phyloP scores from a whole-genome alignment of 1,140 invertebrate species.

The Anagrus nilaparvatae region DNA sequence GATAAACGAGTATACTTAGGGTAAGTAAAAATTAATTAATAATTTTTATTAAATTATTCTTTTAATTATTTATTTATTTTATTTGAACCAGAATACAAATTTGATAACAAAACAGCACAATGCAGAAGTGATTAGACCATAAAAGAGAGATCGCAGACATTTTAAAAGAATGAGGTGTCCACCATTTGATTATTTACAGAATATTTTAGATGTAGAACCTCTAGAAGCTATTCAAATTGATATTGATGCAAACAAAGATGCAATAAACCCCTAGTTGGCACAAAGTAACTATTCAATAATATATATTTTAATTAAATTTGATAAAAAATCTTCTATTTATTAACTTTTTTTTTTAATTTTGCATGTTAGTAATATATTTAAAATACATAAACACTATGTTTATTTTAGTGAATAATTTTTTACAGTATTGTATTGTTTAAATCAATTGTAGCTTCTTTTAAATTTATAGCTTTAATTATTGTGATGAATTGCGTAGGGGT shows the following conservation, averaged over 20 bases:
- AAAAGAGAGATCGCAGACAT: conserved; percentile 96
- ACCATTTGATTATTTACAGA: conserved; percentile 99
- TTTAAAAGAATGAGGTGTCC: conserved; percentile 99
- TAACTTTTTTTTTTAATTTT: too few relatives aligned
- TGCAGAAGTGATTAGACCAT: conserved; percentile 98
- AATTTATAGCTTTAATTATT: conserved; percentile 4
- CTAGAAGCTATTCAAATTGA: conserved; percentile 99
- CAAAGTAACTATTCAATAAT: conserved; percentile 47
- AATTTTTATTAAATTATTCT: conserved; percentile 1
- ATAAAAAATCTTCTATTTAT: too few relatives aligned
- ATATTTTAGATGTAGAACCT: conserved; percentile 97
- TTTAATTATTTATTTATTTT: conserved; percentile 90
- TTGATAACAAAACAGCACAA: conserved; percentile 96
- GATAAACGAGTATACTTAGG: conserved; percentile 98
- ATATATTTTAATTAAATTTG: conserved; percentile 1
- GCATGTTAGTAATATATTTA: too few relatives aligned
- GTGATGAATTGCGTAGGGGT: conserved; percentile 62
- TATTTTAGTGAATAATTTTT: too few relatives aligned
- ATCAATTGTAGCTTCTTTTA: too few relatives aligned
- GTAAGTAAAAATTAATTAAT: too few relatives aligned
- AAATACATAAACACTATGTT: too few relatives aligned
- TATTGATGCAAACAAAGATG: conserved; percentile 92
- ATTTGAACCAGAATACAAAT: conserved; percentile 99
- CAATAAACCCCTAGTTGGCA: conserved; percentile 87
- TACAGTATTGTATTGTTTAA: too few relatives aligned